Evolutionary conservation across 1,140 invertebrate genomes (phyloP).

Genomic region (Octopus sinensis): DNA sequence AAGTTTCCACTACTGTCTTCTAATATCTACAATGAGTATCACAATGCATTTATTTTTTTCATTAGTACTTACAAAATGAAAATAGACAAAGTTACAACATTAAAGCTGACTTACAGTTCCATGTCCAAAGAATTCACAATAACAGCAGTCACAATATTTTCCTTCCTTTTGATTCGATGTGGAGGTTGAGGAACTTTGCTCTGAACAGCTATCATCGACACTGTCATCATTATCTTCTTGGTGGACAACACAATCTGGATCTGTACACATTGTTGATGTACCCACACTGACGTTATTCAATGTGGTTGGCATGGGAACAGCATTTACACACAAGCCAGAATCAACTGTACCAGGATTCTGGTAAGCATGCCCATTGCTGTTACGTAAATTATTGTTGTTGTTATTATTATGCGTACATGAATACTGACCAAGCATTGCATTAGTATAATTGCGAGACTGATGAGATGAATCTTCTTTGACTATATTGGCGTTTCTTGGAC

Average conservation of each 20-base stretch:
- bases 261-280: conserved; percentile 47
- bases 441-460: neutral
- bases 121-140: conserved; percentile 73
- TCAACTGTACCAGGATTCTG: conserved; percentile 12
- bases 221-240: conserved; percentile 54
- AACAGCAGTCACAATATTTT: conserved; percentile 71
- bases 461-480: neutral
- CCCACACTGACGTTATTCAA: conserved; percentile 50
- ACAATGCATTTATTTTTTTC: too few species aligned
- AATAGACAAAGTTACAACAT: too few species aligned
- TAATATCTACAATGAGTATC: too few species aligned
- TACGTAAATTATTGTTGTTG: conserved; percentile 1
- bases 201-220: conserved; percentile 62
- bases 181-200: conserved; percentile 58
- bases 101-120: conserved; percentile 61
- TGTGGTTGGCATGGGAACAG: conserved; percentile 34
- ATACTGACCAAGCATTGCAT: conserved; percentile 19
- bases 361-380: conserved; percentile 8
- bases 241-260: conserved; percentile 49
- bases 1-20: too few species aligned
- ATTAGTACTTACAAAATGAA: too few species aligned
- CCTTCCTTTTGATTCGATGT: conserved; percentile 61
- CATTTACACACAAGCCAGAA: conserved; percentile 29
- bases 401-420: conserved; percentile 20
- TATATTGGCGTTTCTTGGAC: neutral